Percentiles rank a stretch among this genome's conserved stretches.
phyloP scores from a whole-genome alignment of 2,113 vertebrate genomes.

The Psophia crepitans region DNA sequence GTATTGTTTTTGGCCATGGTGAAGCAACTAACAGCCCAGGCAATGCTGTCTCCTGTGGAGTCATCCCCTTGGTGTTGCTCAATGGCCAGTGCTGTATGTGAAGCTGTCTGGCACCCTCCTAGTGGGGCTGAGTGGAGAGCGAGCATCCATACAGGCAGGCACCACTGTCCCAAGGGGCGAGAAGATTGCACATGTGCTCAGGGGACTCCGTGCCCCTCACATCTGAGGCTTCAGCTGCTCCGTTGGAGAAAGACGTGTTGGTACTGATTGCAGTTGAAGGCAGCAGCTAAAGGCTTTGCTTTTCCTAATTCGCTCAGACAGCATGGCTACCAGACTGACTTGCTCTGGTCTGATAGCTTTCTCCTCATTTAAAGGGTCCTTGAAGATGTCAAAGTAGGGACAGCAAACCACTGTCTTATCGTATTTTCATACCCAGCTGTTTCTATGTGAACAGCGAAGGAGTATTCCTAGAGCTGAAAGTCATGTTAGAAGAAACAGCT shows the following conservation, averaged over 20 bases:
- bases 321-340: not conserved
- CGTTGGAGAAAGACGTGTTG: not conserved
- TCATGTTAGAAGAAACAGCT: not conserved
- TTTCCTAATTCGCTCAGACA: not conserved
- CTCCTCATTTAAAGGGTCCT: not conserved
- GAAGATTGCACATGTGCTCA: not conserved
- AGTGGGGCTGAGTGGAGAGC: not conserved
- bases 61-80: not conserved
- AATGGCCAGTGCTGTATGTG: accelerated
- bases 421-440: not conserved
- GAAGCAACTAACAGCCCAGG: not conserved
- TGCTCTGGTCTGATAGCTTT: not conserved
- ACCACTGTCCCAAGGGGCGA: not conserved
- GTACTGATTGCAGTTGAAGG: not conserved
- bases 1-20: not conserved
- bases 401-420: accelerated
- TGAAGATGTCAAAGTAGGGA: not conserved
- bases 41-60: not conserved
- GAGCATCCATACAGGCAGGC: accelerated
- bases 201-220: not conserved
- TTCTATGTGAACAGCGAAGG: not conserved
- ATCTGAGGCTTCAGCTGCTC: not conserved
- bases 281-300: not conserved
- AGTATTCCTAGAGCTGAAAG: not conserved
- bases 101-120: not conserved